Evolutionary conservation across 2,888 invertebrate species (phyloP).

Genomic region (Heliconius ismenius): DNA sequence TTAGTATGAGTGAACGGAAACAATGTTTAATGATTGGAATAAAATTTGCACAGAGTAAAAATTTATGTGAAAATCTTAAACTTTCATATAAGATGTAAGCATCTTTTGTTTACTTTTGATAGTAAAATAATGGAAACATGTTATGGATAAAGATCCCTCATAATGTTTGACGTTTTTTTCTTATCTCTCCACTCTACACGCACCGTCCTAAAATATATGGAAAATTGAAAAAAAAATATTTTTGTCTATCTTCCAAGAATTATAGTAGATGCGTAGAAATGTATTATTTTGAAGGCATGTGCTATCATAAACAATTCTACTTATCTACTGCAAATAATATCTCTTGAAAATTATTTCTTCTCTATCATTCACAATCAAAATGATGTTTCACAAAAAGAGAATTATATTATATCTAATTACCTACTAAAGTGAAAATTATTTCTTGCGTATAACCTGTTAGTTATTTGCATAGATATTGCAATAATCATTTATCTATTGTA

Average conservation of each 20-base stretch:
- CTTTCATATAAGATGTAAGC: background rate
- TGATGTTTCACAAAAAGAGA: conserved; percentile 2
- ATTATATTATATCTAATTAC: background rate
- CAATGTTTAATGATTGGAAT: background rate
- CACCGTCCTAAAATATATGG: too few relatives aligned
- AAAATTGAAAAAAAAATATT: too few relatives aligned
- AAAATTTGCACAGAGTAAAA: background rate
- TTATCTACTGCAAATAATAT: background rate
- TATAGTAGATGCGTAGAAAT: too few relatives aligned
- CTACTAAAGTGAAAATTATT: background rate
- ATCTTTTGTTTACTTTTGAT: too few relatives aligned
- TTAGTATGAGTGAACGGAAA: conserved; percentile 12
- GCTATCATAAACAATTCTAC: background rate
- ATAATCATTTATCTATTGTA: conserved; percentile 9
- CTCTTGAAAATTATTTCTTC: background rate
- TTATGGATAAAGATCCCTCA: too few relatives aligned
- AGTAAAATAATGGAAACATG: too few relatives aligned
- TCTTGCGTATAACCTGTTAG: background rate
- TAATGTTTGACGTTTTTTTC: too few relatives aligned
- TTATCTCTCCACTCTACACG: too few relatives aligned
- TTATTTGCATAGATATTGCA: conserved; percentile 5
- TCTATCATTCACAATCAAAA: background rate
- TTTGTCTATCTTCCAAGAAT: too few relatives aligned
- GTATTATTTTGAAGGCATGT: background rate
- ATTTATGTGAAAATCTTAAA: background rate